Percentiles rank a stretch among this genome's conserved stretches.
Evolutionary conservation across 2,888 invertebrate species (phyloP).

Genomic region (Carabus problematicus): DNA sequence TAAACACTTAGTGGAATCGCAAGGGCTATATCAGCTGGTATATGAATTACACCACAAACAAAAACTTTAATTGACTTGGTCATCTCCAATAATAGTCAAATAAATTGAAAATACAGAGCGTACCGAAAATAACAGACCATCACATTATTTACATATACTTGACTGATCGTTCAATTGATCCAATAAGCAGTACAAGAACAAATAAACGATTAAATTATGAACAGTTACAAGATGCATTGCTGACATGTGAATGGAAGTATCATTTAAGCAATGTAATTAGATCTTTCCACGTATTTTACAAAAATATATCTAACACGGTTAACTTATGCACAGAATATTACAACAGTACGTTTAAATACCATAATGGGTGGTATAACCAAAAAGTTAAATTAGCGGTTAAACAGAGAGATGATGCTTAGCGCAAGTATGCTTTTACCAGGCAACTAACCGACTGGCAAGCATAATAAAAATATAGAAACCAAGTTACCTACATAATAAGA

Average conservation of each 20-base stretch:
- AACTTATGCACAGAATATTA: conserved; percentile 1
- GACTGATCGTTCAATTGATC: no score
- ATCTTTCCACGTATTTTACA: background rate
- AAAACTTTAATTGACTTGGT: conserved; percentile 5
- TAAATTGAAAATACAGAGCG: background rate
- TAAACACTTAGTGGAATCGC: background rate
- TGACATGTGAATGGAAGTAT: background rate
- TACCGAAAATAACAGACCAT: conserved; percentile 5
- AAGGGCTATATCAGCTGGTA: background rate
- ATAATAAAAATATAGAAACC: background rate
- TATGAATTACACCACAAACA: background rate
- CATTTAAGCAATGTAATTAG: background rate
- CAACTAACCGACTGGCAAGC: background rate
- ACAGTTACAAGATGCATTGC: no score
- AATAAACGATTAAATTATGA: no score
- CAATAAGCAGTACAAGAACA: no score
- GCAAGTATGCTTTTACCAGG: background rate
- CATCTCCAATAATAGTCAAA: background rate
- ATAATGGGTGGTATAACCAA: background rate
- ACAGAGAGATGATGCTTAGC: background rate
- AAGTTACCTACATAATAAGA: background rate
- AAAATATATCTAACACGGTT: background rate
- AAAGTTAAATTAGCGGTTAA: conserved; percentile 1
- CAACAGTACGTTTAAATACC: no score
- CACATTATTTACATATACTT: background rate